Evolutionary conservation across 2,113 vertebrate species (phyloP).

Genomic region (Phoxinus phoxinus): DNA sequence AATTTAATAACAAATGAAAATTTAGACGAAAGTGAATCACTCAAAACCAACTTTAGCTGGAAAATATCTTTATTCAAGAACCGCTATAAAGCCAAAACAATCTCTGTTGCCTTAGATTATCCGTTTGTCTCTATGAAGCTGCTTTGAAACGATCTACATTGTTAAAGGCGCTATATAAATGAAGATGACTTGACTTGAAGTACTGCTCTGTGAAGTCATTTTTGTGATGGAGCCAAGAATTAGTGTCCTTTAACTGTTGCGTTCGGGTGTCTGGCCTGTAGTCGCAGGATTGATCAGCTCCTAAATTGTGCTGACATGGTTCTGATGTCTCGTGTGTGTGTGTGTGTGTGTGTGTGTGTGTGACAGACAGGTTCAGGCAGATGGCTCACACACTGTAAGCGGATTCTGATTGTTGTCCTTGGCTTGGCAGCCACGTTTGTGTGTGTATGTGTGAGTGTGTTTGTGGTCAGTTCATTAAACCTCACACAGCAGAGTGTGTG

Average conservation of each 20-base stretch:
- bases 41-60: no score
- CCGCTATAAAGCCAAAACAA: no score
- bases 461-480: neutral
- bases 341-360: neutral
- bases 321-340: neutral
- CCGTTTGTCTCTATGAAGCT: no score
- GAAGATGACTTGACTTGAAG: no score
- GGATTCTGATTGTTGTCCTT: conserved; percentile 22
- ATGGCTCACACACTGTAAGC: conserved; percentile 24
- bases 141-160: no score
- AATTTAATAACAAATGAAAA: no score
- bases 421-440: conserved; percentile 23
- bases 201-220: neutral
- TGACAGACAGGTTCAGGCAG: neutral
- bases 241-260: conserved; percentile 15
- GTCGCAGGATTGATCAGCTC: conserved; percentile 24
- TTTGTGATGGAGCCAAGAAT: conserved; percentile 27
- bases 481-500: neutral
- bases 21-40: no score
- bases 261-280: neutral
- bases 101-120: no score
- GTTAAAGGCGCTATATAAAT: no score
- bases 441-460: neutral
- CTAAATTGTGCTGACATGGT: conserved; percentile 3
- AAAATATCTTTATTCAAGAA: no score